These are phyloP conservation scores for Alligator sinensis DNA, from an alignment of 2,113 vertebrate genomes.

Conservation along the genomic window DNA sequence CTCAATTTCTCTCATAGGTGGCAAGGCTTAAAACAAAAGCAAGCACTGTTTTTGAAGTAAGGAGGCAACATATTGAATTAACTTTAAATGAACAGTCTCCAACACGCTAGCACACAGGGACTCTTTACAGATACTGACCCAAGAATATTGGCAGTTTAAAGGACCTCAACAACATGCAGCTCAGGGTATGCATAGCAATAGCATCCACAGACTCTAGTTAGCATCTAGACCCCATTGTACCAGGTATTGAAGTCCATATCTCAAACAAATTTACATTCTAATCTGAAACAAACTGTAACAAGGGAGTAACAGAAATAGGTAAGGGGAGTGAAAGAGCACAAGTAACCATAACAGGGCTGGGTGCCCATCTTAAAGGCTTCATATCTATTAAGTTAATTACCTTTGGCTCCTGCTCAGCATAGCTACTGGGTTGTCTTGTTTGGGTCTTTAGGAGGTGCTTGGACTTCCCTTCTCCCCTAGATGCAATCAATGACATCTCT, in stretches of 20 bases:
- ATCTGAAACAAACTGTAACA: neutral
- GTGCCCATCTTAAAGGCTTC: too few species aligned
- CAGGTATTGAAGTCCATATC: neutral
- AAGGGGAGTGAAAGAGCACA: neutral
- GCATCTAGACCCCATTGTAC: neutral
- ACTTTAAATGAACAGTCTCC: neutral
- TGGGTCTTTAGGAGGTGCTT: too few species aligned
- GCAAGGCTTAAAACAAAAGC: neutral
- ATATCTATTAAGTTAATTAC: neutral
- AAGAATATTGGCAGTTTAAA: neutral
- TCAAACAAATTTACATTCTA: fast-evolving
- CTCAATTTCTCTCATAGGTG: neutral
- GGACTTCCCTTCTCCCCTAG: too few species aligned
- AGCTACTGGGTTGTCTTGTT: neutral
- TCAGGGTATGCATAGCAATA: fast-evolving
- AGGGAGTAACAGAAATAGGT: neutral
- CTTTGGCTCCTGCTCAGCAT: neutral
- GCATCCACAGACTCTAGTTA: neutral
- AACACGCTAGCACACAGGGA: neutral
- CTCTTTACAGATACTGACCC: neutral
- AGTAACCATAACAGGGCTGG: neutral
- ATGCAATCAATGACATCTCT: too few species aligned
- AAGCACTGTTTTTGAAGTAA: neutral
- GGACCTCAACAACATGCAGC: neutral
- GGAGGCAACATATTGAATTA: neutral